phyloP scores from a whole-genome alignment of 2,888 invertebrate genomes.

The Rutpela maculata region DNA sequence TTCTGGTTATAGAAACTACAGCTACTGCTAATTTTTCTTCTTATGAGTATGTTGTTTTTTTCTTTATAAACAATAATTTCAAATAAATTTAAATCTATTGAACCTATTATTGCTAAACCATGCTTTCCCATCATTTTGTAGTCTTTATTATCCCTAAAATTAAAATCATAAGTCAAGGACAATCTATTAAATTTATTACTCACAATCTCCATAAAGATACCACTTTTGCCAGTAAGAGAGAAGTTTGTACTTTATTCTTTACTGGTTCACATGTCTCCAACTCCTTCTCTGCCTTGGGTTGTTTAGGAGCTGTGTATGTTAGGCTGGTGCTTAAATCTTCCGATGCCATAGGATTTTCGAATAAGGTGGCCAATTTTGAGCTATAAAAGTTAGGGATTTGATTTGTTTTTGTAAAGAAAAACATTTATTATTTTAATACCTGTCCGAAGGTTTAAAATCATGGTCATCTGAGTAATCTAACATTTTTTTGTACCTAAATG shows the following conservation, averaged over 20 bases:
- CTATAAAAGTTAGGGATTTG: constrained; percentile 54
- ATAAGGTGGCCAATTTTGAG: constrained; percentile 65
- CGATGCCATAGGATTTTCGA: constrained; percentile 51
- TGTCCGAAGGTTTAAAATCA: constrained; percentile 61
- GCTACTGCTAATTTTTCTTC: constrained; percentile 59
- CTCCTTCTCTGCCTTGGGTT: constrained; percentile 59
- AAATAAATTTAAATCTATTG: constrained; percentile 58
- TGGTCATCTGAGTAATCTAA: constrained; percentile 64
- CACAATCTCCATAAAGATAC: constrained; percentile 66
- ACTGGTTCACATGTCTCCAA: constrained; percentile 39
- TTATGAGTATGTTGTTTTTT: constrained; percentile 67
- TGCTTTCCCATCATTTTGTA: constrained; percentile 71
- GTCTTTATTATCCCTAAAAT: constrained; percentile 66
- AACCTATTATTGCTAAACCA: constrained; percentile 73
- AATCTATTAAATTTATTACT: constrained; percentile 32
- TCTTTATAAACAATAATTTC: constrained; percentile 71
- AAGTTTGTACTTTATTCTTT: constrained; percentile 53
- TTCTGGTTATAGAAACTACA: constrained; percentile 61
- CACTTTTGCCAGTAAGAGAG: constrained; percentile 63
- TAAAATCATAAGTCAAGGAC: not conserved
- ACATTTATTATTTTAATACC: constrained; percentile 54
- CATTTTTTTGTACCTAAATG: constrained; percentile 58
- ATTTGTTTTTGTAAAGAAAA: not conserved
- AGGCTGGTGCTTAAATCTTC: constrained; percentile 55
- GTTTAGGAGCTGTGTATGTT: constrained; percentile 66